These are phyloP conservation scores for Drosophila cardini DNA, from an alignment of 1,140 invertebrate species.

Conservation along the genomic window DNA sequence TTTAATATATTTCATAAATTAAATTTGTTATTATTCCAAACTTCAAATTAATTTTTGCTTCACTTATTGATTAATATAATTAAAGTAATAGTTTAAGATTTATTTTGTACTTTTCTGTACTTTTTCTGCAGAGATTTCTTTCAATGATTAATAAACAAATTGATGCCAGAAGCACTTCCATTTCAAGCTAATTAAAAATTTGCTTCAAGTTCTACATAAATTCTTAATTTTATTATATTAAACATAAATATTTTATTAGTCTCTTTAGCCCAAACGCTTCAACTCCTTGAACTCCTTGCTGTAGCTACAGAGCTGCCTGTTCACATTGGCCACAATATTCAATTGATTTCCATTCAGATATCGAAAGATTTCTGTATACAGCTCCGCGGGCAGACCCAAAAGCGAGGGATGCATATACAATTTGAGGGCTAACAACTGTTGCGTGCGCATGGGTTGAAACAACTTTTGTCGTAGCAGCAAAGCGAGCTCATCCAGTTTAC, in stretches of 20 bases:
- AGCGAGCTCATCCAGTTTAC: conserved; percentile 65
- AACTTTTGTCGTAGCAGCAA: conserved; percentile 61
- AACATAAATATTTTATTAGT: not conserved
- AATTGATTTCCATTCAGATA: conserved; percentile 58
- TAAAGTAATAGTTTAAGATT: no score
- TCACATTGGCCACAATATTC: conserved; percentile 69
- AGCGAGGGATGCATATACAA: conserved; percentile 55
- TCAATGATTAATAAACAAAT: no score
- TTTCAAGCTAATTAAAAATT: no score
- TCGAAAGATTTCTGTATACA: conserved; percentile 66
- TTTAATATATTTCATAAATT: no score
- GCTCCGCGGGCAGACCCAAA: conserved; percentile 57
- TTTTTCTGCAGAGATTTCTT: no score
- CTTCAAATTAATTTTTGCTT: no score
- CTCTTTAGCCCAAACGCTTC: not conserved
- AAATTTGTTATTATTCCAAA: no score
- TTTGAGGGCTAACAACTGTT: conserved; percentile 53
- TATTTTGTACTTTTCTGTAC: no score
- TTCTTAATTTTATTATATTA: no score
- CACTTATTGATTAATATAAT: no score
- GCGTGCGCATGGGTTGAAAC: conserved; percentile 70
- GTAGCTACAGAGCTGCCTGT: conserved; percentile 38
- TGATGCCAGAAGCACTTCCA: no score
- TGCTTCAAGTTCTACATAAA: no score
- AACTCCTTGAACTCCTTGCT: conserved; percentile 31